Percentiles rank a stretch among this genome's conserved stretches.
These are phyloP conservation scores for Mystacides longicornis DNA, from an alignment of 2,888 invertebrate species.

Conservation along the genomic window DNA sequence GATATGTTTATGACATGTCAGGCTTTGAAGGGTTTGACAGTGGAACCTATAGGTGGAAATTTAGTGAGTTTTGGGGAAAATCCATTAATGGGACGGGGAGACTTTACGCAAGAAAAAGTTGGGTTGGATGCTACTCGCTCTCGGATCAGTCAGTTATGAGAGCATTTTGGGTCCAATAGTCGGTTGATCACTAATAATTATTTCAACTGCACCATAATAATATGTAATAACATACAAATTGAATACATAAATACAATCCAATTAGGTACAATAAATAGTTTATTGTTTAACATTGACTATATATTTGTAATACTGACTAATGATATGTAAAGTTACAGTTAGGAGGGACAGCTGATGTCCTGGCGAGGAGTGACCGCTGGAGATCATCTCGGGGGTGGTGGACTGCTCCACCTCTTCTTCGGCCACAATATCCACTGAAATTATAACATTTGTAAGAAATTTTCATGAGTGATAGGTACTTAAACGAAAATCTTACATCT, in stretches of 20 bases:
- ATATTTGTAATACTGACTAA: slow-evolving; percentile 2
- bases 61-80: no score
- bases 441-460: no score
- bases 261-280: background rate
- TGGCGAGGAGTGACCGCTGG: slow-evolving; percentile 4
- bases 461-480: no score
- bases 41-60: no score
- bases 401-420: slow-evolving; percentile 17
- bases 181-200: background rate
- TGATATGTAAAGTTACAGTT: background rate
- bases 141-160: slow-evolving; percentile 1
- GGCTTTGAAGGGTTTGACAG: no score
- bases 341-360: background rate
- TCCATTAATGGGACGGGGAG: no score
- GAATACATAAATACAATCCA: background rate
- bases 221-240: no score
- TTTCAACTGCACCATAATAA: background rate
- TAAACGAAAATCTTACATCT: no score
- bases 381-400: slow-evolving; percentile 11
- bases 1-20: no score
- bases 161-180: background rate
- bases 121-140: background rate
- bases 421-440: slow-evolving; percentile 21
- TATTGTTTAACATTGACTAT: background rate
- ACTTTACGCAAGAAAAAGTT: background rate